Evolutionary conservation across 2,888 invertebrate species (phyloP).

Genomic region (Eupithecia pulchellata): DNA sequence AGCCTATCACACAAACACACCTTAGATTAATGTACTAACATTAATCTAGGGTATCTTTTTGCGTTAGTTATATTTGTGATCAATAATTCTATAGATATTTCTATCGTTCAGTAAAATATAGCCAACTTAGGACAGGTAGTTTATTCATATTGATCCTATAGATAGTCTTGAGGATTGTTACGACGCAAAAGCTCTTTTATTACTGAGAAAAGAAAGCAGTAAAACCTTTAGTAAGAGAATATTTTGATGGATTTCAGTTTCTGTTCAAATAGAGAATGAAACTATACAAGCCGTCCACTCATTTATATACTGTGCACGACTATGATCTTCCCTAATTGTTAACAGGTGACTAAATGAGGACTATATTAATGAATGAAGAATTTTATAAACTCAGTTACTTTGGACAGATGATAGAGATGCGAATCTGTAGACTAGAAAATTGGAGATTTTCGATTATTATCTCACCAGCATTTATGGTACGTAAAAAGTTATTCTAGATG

Average conservation of each 20-base stretch:
- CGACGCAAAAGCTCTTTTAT: neutral
- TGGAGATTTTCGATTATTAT: no score
- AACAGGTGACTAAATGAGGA: no score
- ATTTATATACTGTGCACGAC: no score
- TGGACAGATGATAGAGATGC: no score
- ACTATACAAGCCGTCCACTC: no score
- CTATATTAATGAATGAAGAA: no score
- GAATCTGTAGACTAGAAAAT: no score
- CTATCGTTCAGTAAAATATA: neutral
- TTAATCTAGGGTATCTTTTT: no score
- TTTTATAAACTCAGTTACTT: no score
- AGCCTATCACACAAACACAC: slow-evolving; percentile 6
- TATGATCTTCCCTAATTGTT: no score
- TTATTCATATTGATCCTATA: neutral
- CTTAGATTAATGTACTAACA: neutral
- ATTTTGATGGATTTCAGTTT: neutral
- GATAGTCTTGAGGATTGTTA: neutral
- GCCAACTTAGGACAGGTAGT: neutral
- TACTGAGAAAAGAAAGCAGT: neutral
- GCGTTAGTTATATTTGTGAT: neutral
- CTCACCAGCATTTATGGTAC: no score
- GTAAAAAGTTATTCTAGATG: no score
- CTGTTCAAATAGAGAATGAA: neutral
- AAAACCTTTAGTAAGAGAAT: neutral
- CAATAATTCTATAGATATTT: neutral